Base-by-base conservation (phyloP, 2,797 vertebrate species). In the Ctenosaura bakeri region DNA sequence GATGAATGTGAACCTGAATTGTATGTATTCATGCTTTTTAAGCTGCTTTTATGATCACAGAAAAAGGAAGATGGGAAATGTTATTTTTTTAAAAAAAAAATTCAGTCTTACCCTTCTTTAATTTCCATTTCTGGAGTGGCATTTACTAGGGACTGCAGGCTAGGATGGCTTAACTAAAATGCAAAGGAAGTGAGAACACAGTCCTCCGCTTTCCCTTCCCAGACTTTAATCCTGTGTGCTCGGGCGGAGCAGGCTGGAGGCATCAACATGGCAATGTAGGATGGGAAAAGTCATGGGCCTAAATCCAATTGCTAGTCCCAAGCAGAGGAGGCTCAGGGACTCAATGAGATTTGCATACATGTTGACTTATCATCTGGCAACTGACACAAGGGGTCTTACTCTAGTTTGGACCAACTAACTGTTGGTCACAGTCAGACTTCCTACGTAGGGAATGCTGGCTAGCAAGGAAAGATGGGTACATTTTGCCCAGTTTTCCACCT, bases 81-180 rank as follows among this genome's bases (percentile, higher is more conserved):
- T 64, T 35, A n/a, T 64, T 84, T 89, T 59, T 64, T 59, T n/a
- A n/a, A n/a, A 20, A 38, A 54, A 54, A 2, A 20, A 4, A 22
- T 50, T 6, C 29, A 66, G 62, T 59, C n/a, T 52, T 54, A 35
- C 46, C 46, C 22, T 42, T 89, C 73, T 6, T 85, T 77, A 85
- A 35, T 83, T 90, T 71, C 10, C 35, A 12, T 32, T 73, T 42
- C 64, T 80, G 35, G 18, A 79, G 38, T 81, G 69, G 22, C 42
- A 77, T 83, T 66, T 76, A 14, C 10, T 71, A 84, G n/a, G 13
- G n/a, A n/a, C 59, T 83, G 35, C 35, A 87, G 85, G 59, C 71
- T 69, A 82, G 71, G n/a, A 42, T 69, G 18, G 73, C 81, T 87
- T 66, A 74, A 83, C 10, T 26, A 83, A 83, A 46, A 83, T 38